Conservation (phyloP, 2,888 invertebrate genomes). For the Hedya salicella region DNA sequence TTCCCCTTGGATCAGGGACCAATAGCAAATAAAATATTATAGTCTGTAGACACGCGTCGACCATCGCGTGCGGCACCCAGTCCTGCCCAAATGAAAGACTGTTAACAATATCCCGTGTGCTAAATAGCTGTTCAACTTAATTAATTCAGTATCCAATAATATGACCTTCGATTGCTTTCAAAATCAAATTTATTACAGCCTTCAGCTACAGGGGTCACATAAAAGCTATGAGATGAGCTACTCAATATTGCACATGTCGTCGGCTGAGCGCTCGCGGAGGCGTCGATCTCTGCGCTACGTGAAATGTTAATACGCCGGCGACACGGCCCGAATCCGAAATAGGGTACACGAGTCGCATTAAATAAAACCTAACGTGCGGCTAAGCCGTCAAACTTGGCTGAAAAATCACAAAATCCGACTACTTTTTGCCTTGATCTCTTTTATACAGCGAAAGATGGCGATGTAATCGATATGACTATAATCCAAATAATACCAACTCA, state of each 20-base stretch:
- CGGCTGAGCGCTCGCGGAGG: conserved; percentile 34
- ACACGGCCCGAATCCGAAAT: conserved; percentile 57
- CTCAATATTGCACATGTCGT: conserved; percentile 51
- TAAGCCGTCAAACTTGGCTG: neutral
- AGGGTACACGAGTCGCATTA: conserved; percentile 57
- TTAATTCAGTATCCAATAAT: neutral
- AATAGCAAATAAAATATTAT: conserved; percentile 32
- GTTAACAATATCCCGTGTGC: neutral
- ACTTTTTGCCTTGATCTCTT: too few species aligned
- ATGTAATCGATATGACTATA: conserved; percentile 2
- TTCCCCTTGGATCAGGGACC: conserved; percentile 20
- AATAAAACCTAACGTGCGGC: conserved; percentile 50
- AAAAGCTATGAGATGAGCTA: conserved; percentile 52
- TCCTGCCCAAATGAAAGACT: neutral
- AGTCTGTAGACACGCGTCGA: conserved; percentile 15
- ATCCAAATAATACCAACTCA: conserved; percentile 7
- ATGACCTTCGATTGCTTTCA: conserved; percentile 6
- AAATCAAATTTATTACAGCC: conserved; percentile 9
- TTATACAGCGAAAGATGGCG: neutral
- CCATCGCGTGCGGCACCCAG: conserved; percentile 31
- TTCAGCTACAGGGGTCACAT: conserved; percentile 22
- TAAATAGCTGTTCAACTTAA: neutral
- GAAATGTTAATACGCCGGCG: conserved; percentile 59
- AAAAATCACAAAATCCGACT: neutral
- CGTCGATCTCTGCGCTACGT: conserved; percentile 48